Base-by-base conservation (phyloP, 2,888 invertebrate genomes). In the Orchesellides sinensis region DNA sequence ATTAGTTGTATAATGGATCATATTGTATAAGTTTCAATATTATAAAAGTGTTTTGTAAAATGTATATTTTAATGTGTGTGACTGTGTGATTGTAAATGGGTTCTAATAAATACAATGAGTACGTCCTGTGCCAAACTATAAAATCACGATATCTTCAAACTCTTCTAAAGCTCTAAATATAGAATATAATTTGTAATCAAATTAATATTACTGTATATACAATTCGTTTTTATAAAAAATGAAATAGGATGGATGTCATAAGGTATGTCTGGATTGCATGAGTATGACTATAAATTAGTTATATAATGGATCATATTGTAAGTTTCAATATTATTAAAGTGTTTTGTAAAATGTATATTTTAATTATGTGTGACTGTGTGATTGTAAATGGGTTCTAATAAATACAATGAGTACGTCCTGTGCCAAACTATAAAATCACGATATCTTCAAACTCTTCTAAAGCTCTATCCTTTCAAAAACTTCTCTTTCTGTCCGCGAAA, bases 81-180 rank as follows among this genome's bases (percentile, higher is more conserved):
- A 32, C n/a, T 32, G 35, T 75, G 29, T 47, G 45, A n/a, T n/a
- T 23, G 32, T 75, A 69, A 45, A 59, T 63, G 73, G 56, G 17
- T 61, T 69, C 56, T 45, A 80, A 81, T 82, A 82, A 82, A 82
- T 69, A 82, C 70, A 82, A 66, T 54, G 75, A 65, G 69, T 75
- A 75, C 54, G 82, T 82, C 75, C 68, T 82, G 82, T 82, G 82
- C 82, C 82, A 82, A 82, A 82, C 82, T 69, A n/a, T n/a, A 40
- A 69, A 74, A 45, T 14, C 52, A n/a, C 52, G 54, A 35, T 56
- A 79, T 52, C 19, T 29, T 23, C 45, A 49, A 12, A 17, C 32
- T 73, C 81, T 81, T 81, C 73, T 32, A 61, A 10, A 63, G n/a
- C n/a, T n/a, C n/a, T 40, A 40, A 5, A 8, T 40, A 40, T 40